phyloP scores from a whole-genome alignment of 2,797 vertebrate species.

The Bucorvus abyssinicus region DNA sequence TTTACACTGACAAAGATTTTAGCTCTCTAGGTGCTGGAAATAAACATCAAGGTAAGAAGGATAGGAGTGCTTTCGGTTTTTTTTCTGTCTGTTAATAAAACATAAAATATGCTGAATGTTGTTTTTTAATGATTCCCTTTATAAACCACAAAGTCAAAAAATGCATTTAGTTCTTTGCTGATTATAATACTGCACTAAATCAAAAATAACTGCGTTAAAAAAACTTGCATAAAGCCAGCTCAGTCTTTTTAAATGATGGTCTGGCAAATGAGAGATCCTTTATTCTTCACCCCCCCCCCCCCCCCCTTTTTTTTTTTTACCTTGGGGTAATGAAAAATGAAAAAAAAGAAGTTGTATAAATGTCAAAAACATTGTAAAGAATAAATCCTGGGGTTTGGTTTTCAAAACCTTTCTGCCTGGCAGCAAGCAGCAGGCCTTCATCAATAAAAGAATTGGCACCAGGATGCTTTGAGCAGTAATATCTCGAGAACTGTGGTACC shows the following conservation, averaged over 20 bases:
- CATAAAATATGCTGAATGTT: background rate
- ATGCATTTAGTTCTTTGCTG: conserved; percentile 26
- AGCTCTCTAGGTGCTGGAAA: background rate
- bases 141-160: conserved; percentile 31
- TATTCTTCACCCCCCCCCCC: background rate
- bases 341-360: conserved; percentile 65
- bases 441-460: conserved; percentile 31
- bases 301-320: background rate
- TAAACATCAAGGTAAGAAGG: background rate
- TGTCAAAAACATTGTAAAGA: conserved; percentile 68
- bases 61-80: background rate
- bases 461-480: conserved; percentile 60
- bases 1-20: background rate
- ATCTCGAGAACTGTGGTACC: conserved; percentile 43
- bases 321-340: conserved; percentile 70
- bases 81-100: conserved; percentile 21
- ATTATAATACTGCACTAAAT: conserved; percentile 66
- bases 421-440: conserved; percentile 57
- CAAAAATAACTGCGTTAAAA: conserved; percentile 62
- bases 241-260: conserved; percentile 32
- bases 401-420: conserved; percentile 58
- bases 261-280: conserved; percentile 40
- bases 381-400: conserved; percentile 68
- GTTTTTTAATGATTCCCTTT: conserved; percentile 21
- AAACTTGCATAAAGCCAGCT: conserved; percentile 47